Evolutionary conservation across 2,888 invertebrate genomes (phyloP), one percentile per base, ranked within the genome.

Genomic region (Hypselothyrea guttata): DNA sequence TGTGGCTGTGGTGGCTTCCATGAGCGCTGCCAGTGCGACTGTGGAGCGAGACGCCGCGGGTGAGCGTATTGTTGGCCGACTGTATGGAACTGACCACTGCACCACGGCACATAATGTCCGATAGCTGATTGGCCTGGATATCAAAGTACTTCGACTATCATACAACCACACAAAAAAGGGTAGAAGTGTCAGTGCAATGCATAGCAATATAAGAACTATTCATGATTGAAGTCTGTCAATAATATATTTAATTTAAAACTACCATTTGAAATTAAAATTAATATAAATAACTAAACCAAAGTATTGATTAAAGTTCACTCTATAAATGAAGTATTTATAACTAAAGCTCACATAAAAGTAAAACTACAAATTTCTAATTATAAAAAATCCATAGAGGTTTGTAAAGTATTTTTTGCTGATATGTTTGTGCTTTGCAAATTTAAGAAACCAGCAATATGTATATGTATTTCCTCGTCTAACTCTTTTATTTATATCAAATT

Each of bases 51-150:
- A 90, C 88, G 40, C 90, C 90, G 9, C 90, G 86, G 52, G 90
- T 90, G 28, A 90, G 82, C 52, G 90, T 90, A 67, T 90, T 90
- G 62, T 89, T 90, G 2, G 90, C 90, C 71, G 90, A 90, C 71
- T 90, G 90, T 75, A 90, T 90, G 65, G 90, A 90, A 75, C 90
- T 90, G 67, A 90, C 90, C 60, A 89, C 89, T 9, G 90, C 90
- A 56, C 90, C 90, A 58, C 90, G 90, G 72, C 90, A 90, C 79
- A 90, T 84, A 70, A 90, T 90, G 76, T 90, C 90, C 86, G 90
- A 90, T 68, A 90, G 87, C 83, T 90, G 90, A 86, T 90, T 90
- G 74, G 89, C 90, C 90, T 90, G 89, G 76, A 90, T 88, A 82
- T 88, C 90, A 82, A 90, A 90, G 87, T 90, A 90, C 86, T 90